phyloP scores from a whole-genome alignment of 2,797 vertebrate species.

The Typhlichthys subterraneus region DNA sequence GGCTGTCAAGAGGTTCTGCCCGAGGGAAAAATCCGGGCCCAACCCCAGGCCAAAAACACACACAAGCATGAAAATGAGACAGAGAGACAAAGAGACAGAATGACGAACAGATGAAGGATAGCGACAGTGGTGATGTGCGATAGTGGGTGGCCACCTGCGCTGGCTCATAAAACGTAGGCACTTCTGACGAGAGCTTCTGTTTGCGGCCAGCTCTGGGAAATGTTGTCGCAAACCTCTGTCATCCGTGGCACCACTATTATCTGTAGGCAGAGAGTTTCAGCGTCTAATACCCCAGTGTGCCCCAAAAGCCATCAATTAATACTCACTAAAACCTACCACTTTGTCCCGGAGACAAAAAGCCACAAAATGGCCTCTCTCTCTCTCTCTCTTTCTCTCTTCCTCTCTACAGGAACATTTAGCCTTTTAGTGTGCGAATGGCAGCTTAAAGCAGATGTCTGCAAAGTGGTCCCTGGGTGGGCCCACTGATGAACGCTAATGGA shows the following conservation, averaged over 20 bases:
- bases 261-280: conserved; percentile 56
- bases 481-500: conserved; percentile 81
- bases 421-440: conserved; percentile 62
- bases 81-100: conserved; percentile 1
- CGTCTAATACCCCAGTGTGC: conserved; percentile 49
- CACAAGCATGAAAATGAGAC: not conserved
- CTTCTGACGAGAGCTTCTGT: no score
- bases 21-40: conserved; percentile 41
- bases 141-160: not conserved
- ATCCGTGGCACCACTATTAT: conserved; percentile 34
- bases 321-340: conserved; percentile 43
- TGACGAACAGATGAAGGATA: conserved; percentile 1
- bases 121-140: not conserved
- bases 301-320: conserved; percentile 72
- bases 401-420: conserved; percentile 59
- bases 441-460: conserved; percentile 74
- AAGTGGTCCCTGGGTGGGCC: conserved; percentile 73
- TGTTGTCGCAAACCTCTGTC: not conserved
- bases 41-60: conserved; percentile 4
- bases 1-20: conserved; percentile 65
- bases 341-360: conserved; percentile 43
- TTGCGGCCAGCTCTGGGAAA: not conserved
- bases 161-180: not conserved
- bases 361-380: conserved; percentile 15
- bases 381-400: conserved; percentile 12